These are phyloP conservation scores for Eutolmus rufibarbis DNA, from an alignment of 2,888 invertebrate genomes.

Conservation along the genomic window DNA sequence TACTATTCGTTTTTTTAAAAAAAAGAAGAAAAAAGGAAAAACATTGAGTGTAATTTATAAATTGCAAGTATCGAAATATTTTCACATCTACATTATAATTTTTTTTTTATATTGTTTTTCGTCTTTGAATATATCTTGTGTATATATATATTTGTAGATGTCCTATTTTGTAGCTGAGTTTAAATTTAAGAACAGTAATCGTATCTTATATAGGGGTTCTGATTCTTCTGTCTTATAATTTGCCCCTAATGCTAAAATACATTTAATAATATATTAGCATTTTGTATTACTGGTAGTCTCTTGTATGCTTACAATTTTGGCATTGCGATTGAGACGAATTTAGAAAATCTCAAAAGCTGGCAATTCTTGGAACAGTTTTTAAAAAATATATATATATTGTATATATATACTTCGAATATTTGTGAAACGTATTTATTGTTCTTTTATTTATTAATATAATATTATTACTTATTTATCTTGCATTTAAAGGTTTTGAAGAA, in stretches of 20 bases:
- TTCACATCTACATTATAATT: not conserved
- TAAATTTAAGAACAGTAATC: not conserved
- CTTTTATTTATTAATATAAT: not conserved
- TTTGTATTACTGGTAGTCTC: not conserved
- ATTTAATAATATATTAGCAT: not conserved
- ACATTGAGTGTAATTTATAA: not conserved
- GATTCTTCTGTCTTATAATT: not conserved
- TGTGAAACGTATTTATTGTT: not conserved
- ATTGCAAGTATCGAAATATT: not conserved
- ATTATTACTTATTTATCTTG: not conserved
- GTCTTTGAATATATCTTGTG: not conserved
- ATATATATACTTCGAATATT: not conserved
- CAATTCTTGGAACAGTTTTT: not conserved
- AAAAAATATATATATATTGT: not conserved
- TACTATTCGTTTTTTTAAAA: too few species aligned
- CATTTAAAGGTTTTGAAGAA: not conserved
- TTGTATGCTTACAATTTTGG: not conserved
- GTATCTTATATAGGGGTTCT: not conserved
- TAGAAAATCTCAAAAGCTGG: not conserved
- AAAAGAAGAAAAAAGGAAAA: too few species aligned
- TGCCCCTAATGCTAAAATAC: not conserved
- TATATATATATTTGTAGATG: not conserved
- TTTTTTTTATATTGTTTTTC: not conserved
- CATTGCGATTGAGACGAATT: not conserved
- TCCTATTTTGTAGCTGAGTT: not conserved